Conservation (phyloP, 2,113 vertebrate genomes). For the Mastomys coucha region DNA sequence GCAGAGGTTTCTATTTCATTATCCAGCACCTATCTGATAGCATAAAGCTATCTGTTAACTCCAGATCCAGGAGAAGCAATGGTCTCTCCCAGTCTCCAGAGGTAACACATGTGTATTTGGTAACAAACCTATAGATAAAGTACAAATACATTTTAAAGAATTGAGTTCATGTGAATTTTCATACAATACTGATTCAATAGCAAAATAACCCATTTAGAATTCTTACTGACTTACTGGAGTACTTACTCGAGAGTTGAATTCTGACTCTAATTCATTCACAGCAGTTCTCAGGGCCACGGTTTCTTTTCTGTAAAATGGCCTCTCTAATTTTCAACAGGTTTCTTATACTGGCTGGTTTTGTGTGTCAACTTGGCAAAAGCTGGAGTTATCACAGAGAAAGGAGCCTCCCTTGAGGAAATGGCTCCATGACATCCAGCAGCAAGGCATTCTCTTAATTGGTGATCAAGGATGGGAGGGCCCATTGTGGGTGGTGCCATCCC, state of each 20-base stretch:
- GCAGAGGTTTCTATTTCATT: neutral
- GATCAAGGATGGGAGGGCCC: no score
- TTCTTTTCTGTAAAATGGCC: neutral
- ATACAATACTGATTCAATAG: neutral
- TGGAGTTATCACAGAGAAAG: no score
- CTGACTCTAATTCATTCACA: neutral
- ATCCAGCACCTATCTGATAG: neutral
- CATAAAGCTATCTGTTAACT: neutral
- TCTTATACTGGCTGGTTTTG: no score
- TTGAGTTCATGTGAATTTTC: neutral
- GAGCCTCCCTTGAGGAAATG: no score
- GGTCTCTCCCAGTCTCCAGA: no score
- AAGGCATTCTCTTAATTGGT: no score
- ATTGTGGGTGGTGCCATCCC: no score
- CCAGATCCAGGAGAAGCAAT: neutral
- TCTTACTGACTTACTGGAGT: neutral
- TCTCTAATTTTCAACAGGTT: neutral
- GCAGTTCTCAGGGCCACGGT: neutral
- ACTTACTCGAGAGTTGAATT: neutral
- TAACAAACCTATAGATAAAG: neutral
- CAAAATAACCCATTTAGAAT: neutral
- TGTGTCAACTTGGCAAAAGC: no score
- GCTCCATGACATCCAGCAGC: no score
- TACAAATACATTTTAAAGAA: neutral
- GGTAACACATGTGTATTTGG: neutral